Percentiles rank a stretch among this genome's conserved stretches.
Evolutionary conservation across 2,888 invertebrate species (phyloP).

Genomic region (Trichopoda pennipes): DNA sequence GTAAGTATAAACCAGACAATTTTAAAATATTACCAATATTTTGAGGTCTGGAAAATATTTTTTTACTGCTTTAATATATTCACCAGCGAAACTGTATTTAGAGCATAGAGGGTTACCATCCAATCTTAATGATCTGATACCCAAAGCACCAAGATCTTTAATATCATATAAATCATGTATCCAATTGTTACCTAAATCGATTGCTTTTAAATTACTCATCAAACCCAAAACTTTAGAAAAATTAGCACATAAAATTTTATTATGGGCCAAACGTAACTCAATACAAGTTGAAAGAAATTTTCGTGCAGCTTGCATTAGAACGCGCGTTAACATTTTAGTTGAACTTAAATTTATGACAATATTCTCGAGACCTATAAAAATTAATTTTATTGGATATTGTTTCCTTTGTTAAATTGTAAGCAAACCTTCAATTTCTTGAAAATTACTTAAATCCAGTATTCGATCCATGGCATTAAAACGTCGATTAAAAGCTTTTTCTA

Average conservation of each 20-base stretch:
- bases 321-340: conserved; percentile 72
- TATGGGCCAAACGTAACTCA: conserved; percentile 74
- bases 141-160: conserved; percentile 72
- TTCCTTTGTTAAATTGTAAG: neutral
- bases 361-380: conserved; percentile 71
- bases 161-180: conserved; percentile 73
- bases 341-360: conserved; percentile 75
- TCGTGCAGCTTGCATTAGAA: conserved; percentile 74
- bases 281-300: conserved; percentile 74
- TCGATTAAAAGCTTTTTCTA: conserved; percentile 73
- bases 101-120: conserved; percentile 77
- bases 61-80: conserved; percentile 74
- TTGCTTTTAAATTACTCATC: conserved; percentile 74
- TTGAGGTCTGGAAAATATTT: conserved; percentile 74
- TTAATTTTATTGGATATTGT: neutral
- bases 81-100: conserved; percentile 74
- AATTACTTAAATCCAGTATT: conserved; percentile 74
- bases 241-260: conserved; percentile 74
- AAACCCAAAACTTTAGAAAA: conserved; percentile 72
- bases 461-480: conserved; percentile 75
- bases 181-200: conserved; percentile 77
- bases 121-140: conserved; percentile 74
- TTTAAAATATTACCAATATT: conserved; percentile 70
- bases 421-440: conserved; percentile 73
- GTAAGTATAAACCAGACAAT: neutral